Evolutionary conservation across 1,140 invertebrate species (phyloP).

Genomic region (Aphelinus certus): DNA sequence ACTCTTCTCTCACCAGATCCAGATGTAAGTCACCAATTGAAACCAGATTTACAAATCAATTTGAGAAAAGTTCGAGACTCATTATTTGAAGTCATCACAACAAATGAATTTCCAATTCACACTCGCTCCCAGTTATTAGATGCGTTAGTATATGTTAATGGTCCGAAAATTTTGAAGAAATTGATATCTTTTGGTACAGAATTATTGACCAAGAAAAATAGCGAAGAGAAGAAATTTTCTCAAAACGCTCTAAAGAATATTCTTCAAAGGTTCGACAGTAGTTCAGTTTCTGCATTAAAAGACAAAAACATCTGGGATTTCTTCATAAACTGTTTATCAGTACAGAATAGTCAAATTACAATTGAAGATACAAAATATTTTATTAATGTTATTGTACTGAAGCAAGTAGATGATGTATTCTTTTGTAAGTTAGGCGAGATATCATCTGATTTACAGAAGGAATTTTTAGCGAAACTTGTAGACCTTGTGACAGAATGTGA

Average conservation of each 20-base stretch:
- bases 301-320: constrained; percentile 55
- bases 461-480: constrained; percentile 56
- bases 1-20: constrained; percentile 66
- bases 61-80: constrained; percentile 50
- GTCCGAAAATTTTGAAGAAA: constrained; percentile 61
- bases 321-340: constrained; percentile 51
- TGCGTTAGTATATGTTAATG: constrained; percentile 68
- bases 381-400: constrained; percentile 56
- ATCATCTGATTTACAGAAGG: constrained; percentile 49
- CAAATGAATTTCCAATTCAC: constrained; percentile 58
- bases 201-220: constrained; percentile 40
- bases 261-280: constrained; percentile 56
- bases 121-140: constrained; percentile 62
- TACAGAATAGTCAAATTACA: constrained; percentile 41
- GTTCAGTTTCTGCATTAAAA: constrained; percentile 57
- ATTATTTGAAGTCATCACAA: constrained; percentile 50
- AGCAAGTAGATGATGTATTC: constrained; percentile 70
- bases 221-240: constrained; percentile 43
- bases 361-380: constrained; percentile 36
- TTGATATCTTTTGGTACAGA: constrained; percentile 51
- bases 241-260: constrained; percentile 55
- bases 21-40: constrained; percentile 55
- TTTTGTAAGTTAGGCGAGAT: constrained; percentile 46
- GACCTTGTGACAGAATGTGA: constrained; percentile 61
- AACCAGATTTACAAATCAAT: constrained; percentile 47